Conservation (phyloP, 2,797 vertebrate species). For the Xerus rutilus region DNA sequence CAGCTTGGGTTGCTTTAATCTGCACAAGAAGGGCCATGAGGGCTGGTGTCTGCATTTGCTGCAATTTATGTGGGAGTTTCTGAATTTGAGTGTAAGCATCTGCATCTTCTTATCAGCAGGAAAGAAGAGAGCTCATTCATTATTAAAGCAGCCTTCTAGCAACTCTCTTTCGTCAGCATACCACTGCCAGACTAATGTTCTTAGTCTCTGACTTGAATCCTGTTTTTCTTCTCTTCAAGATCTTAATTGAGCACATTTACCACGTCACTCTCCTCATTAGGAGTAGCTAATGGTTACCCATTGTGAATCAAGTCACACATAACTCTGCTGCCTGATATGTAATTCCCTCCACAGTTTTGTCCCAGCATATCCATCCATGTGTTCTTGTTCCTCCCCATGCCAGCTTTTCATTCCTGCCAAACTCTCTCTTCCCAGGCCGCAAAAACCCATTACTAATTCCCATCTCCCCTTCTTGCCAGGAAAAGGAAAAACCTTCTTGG, state of each 20-base stretch:
- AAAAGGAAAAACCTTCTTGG: background rate
- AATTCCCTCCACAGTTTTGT: background rate
- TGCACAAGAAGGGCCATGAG: conserved; percentile 6
- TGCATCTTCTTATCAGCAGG: conserved; percentile 4
- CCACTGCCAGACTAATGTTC: conserved; percentile 33
- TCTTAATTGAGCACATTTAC: background rate
- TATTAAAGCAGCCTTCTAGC: conserved; percentile 66
- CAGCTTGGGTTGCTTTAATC: conserved; percentile 41
- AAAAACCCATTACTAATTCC: background rate
- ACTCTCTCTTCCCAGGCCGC: background rate
- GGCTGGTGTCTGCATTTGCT: conserved; percentile 41
- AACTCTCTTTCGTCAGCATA: background rate
- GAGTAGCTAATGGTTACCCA: background rate
- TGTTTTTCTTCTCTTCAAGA: background rate
- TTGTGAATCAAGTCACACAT: background rate
- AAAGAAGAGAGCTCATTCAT: conserved; percentile 61
- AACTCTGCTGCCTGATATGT: background rate
- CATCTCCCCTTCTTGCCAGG: background rate
- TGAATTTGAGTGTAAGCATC: conserved; percentile 15
- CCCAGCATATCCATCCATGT: background rate
- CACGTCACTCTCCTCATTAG: background rate
- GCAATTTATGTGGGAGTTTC: conserved; percentile 27
- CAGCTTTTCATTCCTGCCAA: background rate
- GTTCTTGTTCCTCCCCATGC: background rate
- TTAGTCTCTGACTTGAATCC: conserved; percentile 39